These are phyloP conservation scores for Sebastes trivittatus DNA, from an alignment of 2,797 vertebrate species.

Conservation along the genomic window DNA sequence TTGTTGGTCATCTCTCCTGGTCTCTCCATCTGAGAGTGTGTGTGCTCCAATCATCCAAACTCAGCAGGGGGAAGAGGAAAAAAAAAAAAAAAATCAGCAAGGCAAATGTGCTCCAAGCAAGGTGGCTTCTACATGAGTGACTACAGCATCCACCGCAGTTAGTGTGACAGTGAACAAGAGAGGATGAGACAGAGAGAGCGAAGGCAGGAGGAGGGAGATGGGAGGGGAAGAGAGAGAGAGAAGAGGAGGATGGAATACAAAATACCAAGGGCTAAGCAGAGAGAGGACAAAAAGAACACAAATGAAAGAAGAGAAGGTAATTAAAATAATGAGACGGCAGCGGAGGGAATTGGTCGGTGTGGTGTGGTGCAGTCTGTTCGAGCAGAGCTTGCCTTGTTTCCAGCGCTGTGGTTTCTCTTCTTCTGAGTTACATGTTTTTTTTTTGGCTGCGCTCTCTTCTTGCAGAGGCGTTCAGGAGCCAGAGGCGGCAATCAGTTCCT, in stretches of 20 bases:
- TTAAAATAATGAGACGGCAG: slow-evolving; percentile 62
- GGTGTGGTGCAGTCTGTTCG: slow-evolving; percentile 26
- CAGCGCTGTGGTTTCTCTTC: slow-evolving; percentile 39
- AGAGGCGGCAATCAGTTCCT: slow-evolving; percentile 49
- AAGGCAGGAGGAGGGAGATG: slow-evolving; percentile 36
- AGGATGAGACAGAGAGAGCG: slow-evolving; percentile 69
- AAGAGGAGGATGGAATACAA: slow-evolving; percentile 66
- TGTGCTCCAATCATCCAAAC: slow-evolving; percentile 51
- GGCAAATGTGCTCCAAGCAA: slow-evolving; percentile 71
- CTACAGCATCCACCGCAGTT: slow-evolving; percentile 68
- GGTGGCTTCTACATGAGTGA: slow-evolving; percentile 76
- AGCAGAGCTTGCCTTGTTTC: slow-evolving; percentile 40
- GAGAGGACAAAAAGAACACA: slow-evolving; percentile 32
- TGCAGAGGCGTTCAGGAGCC: slow-evolving; percentile 18
- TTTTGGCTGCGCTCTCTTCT: slow-evolving; percentile 28
- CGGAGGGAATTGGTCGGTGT: slow-evolving; percentile 19
- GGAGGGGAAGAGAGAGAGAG: slow-evolving; percentile 47
- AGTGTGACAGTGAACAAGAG: slow-evolving; percentile 75
- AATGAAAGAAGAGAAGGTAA: slow-evolving; percentile 52
- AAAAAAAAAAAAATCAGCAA: slow-evolving; percentile 26
- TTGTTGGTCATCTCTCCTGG: slow-evolving; percentile 63
- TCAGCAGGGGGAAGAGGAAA: slow-evolving; percentile 30
- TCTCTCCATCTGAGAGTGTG: slow-evolving; percentile 31
- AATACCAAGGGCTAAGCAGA: slow-evolving; percentile 57
- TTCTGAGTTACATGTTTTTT: slow-evolving; percentile 27